phyloP scores from a whole-genome alignment of 2,888 invertebrate genomes.

The Orchesellides sinensis region DNA sequence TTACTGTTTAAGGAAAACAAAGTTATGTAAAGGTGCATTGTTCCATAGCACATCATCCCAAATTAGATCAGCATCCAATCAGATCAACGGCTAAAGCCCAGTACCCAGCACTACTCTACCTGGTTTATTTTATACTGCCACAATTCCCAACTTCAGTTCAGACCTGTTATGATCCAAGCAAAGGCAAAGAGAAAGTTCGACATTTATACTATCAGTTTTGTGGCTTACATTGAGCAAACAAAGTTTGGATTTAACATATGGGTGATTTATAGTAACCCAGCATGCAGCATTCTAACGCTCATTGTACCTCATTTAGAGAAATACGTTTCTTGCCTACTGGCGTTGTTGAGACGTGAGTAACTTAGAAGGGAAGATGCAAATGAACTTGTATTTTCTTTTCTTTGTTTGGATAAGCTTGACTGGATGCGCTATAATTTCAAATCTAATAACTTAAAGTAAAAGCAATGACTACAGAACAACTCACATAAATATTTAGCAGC shows the following conservation, averaged over 20 bases:
- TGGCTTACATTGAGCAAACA: not conserved
- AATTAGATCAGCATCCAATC: slow-evolving; percentile 44
- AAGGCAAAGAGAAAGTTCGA: too few relatives aligned
- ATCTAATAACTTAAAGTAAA: too few relatives aligned
- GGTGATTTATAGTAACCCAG: too few relatives aligned
- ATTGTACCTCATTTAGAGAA: too few relatives aligned
- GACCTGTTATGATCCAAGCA: too few relatives aligned
- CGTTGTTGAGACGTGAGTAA: slow-evolving; percentile 1
- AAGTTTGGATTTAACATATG: not conserved
- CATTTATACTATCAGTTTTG: not conserved
- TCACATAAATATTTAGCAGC: too few relatives aligned
- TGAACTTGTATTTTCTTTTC: not conserved
- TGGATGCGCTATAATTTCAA: too few relatives aligned
- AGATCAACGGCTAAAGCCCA: slow-evolving; percentile 24
- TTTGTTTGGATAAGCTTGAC: too few relatives aligned
- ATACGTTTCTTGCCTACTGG: too few relatives aligned
- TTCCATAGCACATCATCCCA: not conserved
- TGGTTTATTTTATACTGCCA: not conserved
- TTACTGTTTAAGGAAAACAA: not conserved
- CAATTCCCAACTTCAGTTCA: not conserved
- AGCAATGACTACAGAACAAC: too few relatives aligned
- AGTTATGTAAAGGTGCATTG: not conserved
- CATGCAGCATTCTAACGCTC: too few relatives aligned
- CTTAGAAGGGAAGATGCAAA: slow-evolving; percentile 3
- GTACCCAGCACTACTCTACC: too few relatives aligned